Evolutionary conservation across 2,797 vertebrate species (phyloP).

Genomic region (Adrianichthys oophorus): DNA sequence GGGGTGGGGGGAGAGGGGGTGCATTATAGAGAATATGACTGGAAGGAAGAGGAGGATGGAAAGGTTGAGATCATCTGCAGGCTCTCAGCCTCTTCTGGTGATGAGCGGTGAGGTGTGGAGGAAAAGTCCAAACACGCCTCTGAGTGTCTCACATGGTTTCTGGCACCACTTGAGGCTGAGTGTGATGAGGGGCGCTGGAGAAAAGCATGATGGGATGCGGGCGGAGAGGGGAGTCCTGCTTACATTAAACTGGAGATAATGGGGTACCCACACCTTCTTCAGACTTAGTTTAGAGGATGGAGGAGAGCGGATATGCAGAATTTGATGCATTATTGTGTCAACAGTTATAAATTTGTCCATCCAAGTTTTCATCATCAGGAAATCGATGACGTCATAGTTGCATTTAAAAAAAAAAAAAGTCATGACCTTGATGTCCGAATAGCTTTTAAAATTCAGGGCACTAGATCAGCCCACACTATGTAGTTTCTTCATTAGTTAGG

Average conservation of each 20-base stretch:
- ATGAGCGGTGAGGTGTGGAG: constrained; percentile 34
- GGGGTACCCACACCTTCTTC: constrained; percentile 11
- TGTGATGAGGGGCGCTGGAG: constrained; percentile 21
- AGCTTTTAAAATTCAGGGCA: too few species aligned
- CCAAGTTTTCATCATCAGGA: too few species aligned
- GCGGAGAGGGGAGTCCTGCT: constrained; percentile 4
- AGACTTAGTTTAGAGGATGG: constrained; percentile 24
- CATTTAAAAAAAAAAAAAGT: too few species aligned
- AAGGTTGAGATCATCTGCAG: constrained; percentile 47
- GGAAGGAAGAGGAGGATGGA: constrained; percentile 22
- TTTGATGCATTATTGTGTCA: too few species aligned
- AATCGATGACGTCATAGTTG: too few species aligned
- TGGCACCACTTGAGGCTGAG: constrained; percentile 35
- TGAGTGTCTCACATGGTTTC: constrained; percentile 40
- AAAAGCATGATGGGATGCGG: constrained; percentile 21
- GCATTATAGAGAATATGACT: constrained; percentile 24
- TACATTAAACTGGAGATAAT: constrained; percentile 27
- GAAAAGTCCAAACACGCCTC: constrained; percentile 47
- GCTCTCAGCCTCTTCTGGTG: constrained; percentile 45
- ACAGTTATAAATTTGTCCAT: too few species aligned
- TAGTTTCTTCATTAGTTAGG: too few species aligned
- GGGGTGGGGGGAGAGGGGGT: constrained; percentile 23
- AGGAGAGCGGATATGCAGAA: background rate
- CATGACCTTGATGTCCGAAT: too few species aligned
- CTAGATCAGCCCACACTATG: too few species aligned